Conservation (phyloP, 2,113 vertebrate species). For the Maccullochella peelii region DNA sequence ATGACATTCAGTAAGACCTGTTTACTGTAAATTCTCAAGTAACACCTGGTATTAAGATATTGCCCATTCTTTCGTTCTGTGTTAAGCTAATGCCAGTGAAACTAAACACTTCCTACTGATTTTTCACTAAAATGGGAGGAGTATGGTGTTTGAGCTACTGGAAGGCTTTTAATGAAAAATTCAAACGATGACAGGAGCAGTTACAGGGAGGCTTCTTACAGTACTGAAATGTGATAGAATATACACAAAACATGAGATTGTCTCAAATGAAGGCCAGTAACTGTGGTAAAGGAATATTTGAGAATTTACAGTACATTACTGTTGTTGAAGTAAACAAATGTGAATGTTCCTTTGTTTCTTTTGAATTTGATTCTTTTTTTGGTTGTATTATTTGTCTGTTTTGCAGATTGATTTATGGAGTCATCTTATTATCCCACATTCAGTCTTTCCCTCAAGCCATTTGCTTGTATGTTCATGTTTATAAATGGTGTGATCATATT, state of each 20-base stretch:
- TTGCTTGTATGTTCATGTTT: conserved; percentile 36
- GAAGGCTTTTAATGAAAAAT: conserved; percentile 12
- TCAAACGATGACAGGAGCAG: background rate
- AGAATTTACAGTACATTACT: conserved; percentile 50
- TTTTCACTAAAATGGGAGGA: conserved; percentile 7
- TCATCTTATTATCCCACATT: conserved; percentile 11
- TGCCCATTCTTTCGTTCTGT: background rate
- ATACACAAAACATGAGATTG: background rate
- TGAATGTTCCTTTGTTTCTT: conserved; percentile 21
- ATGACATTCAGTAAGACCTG: background rate
- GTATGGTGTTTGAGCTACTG: background rate
- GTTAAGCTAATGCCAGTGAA: background rate
- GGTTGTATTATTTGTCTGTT: conserved; percentile 42
- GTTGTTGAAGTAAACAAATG: conserved; percentile 28
- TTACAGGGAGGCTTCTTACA: background rate
- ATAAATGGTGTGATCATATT: conserved; percentile 19
- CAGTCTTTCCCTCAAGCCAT: conserved; percentile 29
- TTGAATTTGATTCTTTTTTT: conserved; percentile 27
- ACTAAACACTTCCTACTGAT: background rate
- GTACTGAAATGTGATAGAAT: background rate
- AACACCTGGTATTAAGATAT: background rate
- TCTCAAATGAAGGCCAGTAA: background rate
- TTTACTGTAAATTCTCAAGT: conserved; percentile 63
- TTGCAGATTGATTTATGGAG: conserved; percentile 10
- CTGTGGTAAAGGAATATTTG: conserved; percentile 15